Evolutionary conservation across 2,888 invertebrate species (phyloP), one percentile per base, ranked within the genome.

Genomic region (Serrognathus titanus): DNA sequence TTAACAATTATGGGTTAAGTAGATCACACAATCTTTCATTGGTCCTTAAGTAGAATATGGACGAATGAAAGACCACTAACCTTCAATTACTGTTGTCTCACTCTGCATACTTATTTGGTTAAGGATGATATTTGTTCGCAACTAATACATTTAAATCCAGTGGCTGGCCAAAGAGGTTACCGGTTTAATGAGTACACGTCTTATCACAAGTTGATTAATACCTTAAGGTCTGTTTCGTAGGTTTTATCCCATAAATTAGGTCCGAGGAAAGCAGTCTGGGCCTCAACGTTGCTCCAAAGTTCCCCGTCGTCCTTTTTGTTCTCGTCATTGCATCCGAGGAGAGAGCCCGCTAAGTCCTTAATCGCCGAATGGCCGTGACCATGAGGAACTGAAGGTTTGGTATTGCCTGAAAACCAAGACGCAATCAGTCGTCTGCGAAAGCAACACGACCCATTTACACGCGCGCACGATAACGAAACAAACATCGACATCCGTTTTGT

Each of bases 181-280:
- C 16, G 16, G n/a, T 16, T 16, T 2, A 16, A 16, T 16, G 16
- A 2, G 16, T n/a, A n/a, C 16, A 16, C 16, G 16, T 16, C 16
- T 16, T 16, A 16, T 16, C 16, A 16, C 16, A 16, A 16, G 16
- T 16, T 16, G 16, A 16, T 16, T 16, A 7, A 83, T 88, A 93
- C 93, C 89, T 95, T 95, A 84, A 96, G 92, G 85, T 95, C 94
- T 78, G 92, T 90, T 81, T 94, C 93, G 78, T 93, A 94, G 70
- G 94, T 91, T 81, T 94, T 94, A 81, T 96, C 95, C 96, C 96
- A 97, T 63, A 97, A 83, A 79, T 92, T 95, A 65, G 96, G 95
- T 63, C 96, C 96, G 71, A 97, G 87, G 83, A 96, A 96, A 77
- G 96, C 96, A 67, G 95, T 91, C 79, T 94, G 93, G 75, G 92